Evolutionary conservation across 1,140 invertebrate genomes (phyloP).

Genomic region (Nasonia vitripennis): DNA sequence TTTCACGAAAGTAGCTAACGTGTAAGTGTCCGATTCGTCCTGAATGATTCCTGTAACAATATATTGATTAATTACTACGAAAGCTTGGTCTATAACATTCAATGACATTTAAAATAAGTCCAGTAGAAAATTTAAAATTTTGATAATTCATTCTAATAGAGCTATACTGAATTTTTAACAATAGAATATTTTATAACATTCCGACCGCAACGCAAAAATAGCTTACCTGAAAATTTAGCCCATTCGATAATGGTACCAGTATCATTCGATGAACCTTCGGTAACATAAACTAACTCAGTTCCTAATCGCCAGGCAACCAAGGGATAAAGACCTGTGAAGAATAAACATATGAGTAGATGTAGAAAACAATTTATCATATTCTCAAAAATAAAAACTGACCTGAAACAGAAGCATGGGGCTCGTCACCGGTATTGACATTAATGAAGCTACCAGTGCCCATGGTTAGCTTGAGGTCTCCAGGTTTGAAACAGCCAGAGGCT

Average conservation of each 20-base stretch:
- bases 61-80: conserved; percentile 41
- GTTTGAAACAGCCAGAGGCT: conserved; percentile 89
- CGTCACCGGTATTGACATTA: conserved; percentile 88
- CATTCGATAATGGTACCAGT: conserved; percentile 92
- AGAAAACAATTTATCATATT: background rate
- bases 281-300: conserved; percentile 82
- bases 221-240: conserved; percentile 85
- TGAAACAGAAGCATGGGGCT: conserved; percentile 85
- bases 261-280: conserved; percentile 91
- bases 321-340: conserved; percentile 86
- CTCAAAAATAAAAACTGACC: conserved; percentile 69
- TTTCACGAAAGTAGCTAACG: conserved; percentile 83
- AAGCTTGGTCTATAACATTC: too few relatives aligned
- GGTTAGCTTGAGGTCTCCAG: conserved; percentile 92
- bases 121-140: too few relatives aligned
- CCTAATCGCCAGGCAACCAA: conserved; percentile 92
- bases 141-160: too few relatives aligned
- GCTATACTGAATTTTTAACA: background rate
- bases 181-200: too few relatives aligned
- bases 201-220: background rate
- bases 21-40: conserved; percentile 80
- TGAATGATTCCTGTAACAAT: conserved; percentile 80
- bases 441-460: conserved; percentile 97
- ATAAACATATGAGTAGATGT: background rate
- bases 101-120: too few relatives aligned